phyloP scores from a whole-genome alignment of 2,113 vertebrate species.

The Raja brachyura region DNA sequence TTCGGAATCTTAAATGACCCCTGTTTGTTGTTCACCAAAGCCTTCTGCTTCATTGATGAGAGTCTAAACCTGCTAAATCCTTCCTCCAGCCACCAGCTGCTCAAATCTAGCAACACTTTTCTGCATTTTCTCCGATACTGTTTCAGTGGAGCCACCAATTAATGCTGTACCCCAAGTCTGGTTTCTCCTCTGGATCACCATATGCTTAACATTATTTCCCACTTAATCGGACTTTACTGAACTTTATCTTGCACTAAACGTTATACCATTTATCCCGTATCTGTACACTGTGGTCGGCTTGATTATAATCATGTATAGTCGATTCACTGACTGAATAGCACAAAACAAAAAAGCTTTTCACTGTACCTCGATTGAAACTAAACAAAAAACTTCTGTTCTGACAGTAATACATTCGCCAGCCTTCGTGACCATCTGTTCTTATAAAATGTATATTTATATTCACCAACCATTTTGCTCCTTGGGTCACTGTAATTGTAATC shows the following conservation, averaged over 20 bases:
- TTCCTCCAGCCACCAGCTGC: neutral
- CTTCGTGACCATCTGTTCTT: neutral
- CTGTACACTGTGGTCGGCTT: no score
- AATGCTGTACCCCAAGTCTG: neutral
- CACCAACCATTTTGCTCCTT: neutral
- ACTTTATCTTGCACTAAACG: no score
- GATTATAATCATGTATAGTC: no score
- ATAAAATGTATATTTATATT: neutral
- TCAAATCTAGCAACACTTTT: neutral
- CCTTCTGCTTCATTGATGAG: neutral
- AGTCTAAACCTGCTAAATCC: neutral
- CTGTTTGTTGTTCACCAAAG: neutral
- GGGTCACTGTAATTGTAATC: neutral
- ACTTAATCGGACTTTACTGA: no score
- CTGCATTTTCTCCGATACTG: neutral
- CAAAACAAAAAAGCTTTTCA: no score
- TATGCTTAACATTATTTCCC: neutral
- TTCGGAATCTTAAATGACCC: neutral
- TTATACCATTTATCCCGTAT: no score
- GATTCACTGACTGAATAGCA: no score
- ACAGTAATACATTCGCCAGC: neutral
- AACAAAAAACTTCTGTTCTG: neutral
- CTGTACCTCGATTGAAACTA: no score
- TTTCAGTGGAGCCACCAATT: neutral
- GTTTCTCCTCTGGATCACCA: neutral